phyloP scores from a whole-genome alignment of 1,140 invertebrate species.

The Berghia stephanieae region DNA sequence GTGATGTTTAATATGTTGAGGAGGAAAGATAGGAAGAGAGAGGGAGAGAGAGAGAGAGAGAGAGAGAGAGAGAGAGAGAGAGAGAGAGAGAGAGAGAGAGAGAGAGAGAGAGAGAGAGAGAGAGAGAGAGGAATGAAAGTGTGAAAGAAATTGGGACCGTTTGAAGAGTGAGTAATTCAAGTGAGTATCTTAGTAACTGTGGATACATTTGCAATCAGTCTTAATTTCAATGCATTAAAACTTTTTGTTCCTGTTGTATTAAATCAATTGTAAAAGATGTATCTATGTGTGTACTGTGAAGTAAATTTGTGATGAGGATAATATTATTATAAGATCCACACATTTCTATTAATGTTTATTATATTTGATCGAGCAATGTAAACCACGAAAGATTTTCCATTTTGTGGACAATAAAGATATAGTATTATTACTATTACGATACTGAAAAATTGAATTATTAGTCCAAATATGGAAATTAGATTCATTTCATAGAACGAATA shows the following conservation, averaged over 20 bases:
- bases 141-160: too few relatives aligned
- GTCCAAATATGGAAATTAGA: background rate
- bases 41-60: background rate
- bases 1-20: too few relatives aligned
- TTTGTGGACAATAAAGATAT: too few relatives aligned
- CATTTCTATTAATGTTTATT: background rate
- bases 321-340: too few relatives aligned
- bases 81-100: background rate
- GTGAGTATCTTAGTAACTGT: too few relatives aligned
- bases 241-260: background rate
- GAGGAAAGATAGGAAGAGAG: background rate
- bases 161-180: conserved; percentile 5
- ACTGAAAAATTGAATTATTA: too few relatives aligned
- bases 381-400: too few relatives aligned
- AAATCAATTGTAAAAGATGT: background rate
- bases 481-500: background rate
- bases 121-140: background rate
- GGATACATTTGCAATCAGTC: too few relatives aligned
- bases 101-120: background rate
- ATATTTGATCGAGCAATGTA: too few relatives aligned
- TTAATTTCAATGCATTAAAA: background rate
- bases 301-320: too few relatives aligned
- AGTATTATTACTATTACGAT: background rate
- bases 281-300: background rate
- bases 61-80: background rate